These are phyloP conservation scores for Sesamia inferens DNA, from an alignment of 2,888 invertebrate species.

Conservation along the genomic window DNA sequence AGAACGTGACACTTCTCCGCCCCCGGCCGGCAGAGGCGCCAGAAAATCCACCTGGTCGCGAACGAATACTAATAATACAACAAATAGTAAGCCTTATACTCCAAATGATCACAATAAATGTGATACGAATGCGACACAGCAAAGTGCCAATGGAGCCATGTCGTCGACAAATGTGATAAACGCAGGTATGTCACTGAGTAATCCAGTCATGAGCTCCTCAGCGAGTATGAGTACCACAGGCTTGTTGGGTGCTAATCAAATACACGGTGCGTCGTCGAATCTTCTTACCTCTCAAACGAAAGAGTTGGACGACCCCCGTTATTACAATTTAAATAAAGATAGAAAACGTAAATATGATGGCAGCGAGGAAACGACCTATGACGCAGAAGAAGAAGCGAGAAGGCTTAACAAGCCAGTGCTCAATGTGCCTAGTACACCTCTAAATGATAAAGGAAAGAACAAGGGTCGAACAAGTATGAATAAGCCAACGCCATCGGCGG, in stretches of 20 bases:
- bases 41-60: conserved; percentile 92
- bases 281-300: conserved; percentile 81
- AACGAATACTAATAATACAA: conserved; percentile 81
- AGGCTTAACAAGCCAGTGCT: conserved; percentile 88
- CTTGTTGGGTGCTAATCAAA: conserved; percentile 85
- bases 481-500: conserved; percentile 83
- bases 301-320: conserved; percentile 92
- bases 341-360: conserved; percentile 92
- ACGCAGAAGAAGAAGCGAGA: conserved; percentile 89
- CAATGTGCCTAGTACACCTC: conserved; percentile 87
- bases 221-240: conserved; percentile 82
- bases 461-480: conserved; percentile 78
- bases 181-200: conserved; percentile 81
- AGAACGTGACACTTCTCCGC: conserved; percentile 95
- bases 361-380: conserved; percentile 91
- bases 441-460: conserved; percentile 85
- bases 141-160: conserved; percentile 86
- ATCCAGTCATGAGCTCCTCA: conserved; percentile 81
- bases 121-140: conserved; percentile 79
- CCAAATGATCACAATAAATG: conserved; percentile 84
- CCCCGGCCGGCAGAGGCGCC: conserved; percentile 92
- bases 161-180: conserved; percentile 78
- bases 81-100: conserved; percentile 81
- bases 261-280: conserved; percentile 80
- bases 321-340: conserved; percentile 93